A percentile compares a stretch with the other conserved stretches of the same genome.
These are phyloP conservation scores for Drosophila albomicans DNA, from an alignment of 1,140 invertebrate species.

Conservation along the genomic window DNA sequence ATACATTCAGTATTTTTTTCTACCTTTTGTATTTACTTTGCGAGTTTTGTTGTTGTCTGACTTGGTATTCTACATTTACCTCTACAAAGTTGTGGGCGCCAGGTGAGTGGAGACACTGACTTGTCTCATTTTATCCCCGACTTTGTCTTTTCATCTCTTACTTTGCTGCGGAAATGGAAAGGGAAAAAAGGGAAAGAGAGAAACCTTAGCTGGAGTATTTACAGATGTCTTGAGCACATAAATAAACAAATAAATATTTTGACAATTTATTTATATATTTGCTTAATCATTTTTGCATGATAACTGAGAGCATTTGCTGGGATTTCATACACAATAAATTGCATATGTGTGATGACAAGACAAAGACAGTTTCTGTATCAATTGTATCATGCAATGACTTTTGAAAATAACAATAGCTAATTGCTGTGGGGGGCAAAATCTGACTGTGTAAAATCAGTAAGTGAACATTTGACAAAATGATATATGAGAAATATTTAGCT, in stretches of 20 bases:
- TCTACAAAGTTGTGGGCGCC: background rate
- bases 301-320: constrained; percentile 14
- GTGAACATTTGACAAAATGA: no score
- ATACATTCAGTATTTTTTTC: constrained; percentile 13
- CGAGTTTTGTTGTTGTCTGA: constrained; percentile 24
- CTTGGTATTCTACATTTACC: constrained; percentile 5
- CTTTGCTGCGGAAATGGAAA: background rate
- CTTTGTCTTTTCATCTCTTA: constrained; percentile 24
- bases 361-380: no score
- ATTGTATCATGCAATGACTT: background rate
- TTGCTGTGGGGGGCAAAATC: no score
- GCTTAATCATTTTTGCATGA: constrained; percentile 18
- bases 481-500: no score
- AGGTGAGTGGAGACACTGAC: background rate
- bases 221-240: constrained; percentile 7
- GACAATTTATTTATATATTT: constrained; percentile 56
- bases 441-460: no score
- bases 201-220: background rate
- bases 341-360: background rate
- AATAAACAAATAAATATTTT: constrained; percentile 43
- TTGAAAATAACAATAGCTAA: no score
- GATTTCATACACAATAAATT: background rate
- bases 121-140: constrained; percentile 20
- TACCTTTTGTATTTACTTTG: constrained; percentile 42
- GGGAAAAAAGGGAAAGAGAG: background rate